A percentile compares a stretch with the other conserved stretches of the same genome.
phyloP scores from a whole-genome alignment of 2,113 vertebrate genomes.

The Engystomops pustulosus region DNA sequence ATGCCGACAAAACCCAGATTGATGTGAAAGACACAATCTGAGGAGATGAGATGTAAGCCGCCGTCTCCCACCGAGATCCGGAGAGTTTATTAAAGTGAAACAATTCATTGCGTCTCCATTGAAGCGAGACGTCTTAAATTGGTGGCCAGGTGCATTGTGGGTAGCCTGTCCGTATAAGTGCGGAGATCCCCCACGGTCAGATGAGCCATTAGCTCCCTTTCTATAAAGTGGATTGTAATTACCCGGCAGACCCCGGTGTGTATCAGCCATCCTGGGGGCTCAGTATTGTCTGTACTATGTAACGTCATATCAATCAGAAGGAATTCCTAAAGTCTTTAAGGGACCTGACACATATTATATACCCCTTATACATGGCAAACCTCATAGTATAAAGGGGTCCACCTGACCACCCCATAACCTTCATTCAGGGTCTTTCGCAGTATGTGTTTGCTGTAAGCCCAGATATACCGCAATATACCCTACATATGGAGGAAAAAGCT shows the following conservation, averaged over 20 bases:
- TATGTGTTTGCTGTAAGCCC: too few relatives aligned
- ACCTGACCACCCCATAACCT: too few relatives aligned
- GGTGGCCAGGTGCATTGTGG: neutral
- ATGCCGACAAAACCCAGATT: neutral
- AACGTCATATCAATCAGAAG: neutral
- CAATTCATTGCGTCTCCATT: constrained; percentile 3
- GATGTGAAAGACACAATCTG: neutral
- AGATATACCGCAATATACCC: too few relatives aligned
- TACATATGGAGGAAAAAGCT: too few relatives aligned
- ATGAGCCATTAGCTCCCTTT: constrained; percentile 31
- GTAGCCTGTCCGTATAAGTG: neutral
- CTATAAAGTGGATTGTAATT: neutral
- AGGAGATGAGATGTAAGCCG: neutral
- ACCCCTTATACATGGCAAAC: neutral
- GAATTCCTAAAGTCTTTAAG: neutral
- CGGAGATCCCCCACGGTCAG: constrained; percentile 20
- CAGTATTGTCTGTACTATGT: neutral
- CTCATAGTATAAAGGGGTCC: too few relatives aligned
- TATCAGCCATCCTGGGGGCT: neutral
- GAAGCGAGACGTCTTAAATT: constrained; percentile 21
- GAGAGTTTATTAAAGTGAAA: neutral
- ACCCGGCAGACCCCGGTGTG: neutral
- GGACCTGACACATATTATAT: neutral
- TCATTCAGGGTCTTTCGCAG: too few relatives aligned
- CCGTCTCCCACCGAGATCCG: neutral